Percentiles rank a stretch among this genome's conserved stretches.
These are phyloP conservation scores for Sisyra terminalis DNA, from an alignment of 2,888 invertebrate genomes.

Conservation along the genomic window DNA sequence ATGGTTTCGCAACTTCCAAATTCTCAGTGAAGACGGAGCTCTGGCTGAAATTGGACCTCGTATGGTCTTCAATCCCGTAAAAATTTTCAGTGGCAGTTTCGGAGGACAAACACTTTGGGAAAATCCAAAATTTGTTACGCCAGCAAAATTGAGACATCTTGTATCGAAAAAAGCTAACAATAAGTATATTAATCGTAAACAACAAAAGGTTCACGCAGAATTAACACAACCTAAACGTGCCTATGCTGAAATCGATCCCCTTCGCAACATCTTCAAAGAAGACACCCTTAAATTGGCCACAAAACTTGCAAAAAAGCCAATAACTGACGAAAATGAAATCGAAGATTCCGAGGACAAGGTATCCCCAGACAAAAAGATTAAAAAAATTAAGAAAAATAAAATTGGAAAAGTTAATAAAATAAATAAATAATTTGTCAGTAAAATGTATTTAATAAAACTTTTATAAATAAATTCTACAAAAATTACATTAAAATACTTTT, in stretches of 20 bases:
- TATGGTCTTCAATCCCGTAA: constrained; percentile 73
- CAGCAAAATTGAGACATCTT: constrained; percentile 65
- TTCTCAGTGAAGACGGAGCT: constrained; percentile 89
- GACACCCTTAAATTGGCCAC: constrained; percentile 43
- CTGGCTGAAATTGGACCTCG: constrained; percentile 89
- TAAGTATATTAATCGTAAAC: constrained; percentile 60
- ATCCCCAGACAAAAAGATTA: constrained; percentile 5
- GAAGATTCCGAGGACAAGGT: neutral
- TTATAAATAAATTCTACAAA: constrained; percentile 7
- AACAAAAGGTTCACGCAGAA: constrained; percentile 62
- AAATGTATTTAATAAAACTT: constrained; percentile 8
- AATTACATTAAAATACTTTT: constrained; percentile 1
- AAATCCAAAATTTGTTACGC: constrained; percentile 81
- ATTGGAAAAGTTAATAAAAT: constrained; percentile 1
- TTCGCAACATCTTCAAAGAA: constrained; percentile 56
- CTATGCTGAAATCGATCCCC: constrained; percentile 50
- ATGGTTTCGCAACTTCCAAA: constrained; percentile 98
- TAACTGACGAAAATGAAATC: neutral
- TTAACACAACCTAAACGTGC: constrained; percentile 54
- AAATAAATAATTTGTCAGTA: constrained; percentile 2
- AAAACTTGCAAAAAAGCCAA: constrained; percentile 27
- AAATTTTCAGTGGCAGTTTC: constrained; percentile 91
- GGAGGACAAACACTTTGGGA: constrained; percentile 85
- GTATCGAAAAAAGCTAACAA: constrained; percentile 16
- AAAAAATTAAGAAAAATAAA: constrained; percentile 10